Conservation (phyloP, 2,888 invertebrate genomes). For the Drosophila lutescens region DNA sequence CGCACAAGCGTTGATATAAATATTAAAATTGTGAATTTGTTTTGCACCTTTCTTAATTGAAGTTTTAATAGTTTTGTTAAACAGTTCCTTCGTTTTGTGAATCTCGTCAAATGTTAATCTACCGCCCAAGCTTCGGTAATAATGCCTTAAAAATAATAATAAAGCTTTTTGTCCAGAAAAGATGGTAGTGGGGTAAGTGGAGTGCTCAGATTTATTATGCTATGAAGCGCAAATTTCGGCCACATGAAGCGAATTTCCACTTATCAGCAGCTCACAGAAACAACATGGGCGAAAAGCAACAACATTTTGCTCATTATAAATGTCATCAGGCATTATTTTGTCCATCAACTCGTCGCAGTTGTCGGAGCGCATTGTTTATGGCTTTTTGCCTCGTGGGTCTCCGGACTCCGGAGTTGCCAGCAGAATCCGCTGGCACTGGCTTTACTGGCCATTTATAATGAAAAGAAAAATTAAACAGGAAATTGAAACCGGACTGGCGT, state of each 20-base stretch:
- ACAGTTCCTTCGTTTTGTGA: not conserved
- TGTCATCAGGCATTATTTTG: constrained; percentile 74
- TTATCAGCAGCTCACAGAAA: constrained; percentile 18
- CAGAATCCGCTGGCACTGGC: constrained; percentile 3
- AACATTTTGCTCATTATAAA: constrained; percentile 73
- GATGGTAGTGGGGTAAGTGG: not conserved
- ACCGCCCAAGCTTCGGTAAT: not conserved
- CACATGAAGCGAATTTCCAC: constrained; percentile 34
- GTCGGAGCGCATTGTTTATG: constrained; percentile 61
- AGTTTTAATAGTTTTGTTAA: too few species aligned
- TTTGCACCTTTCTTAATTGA: too few species aligned
- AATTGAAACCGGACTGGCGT: constrained; percentile 76
- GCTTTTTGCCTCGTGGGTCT: constrained; percentile 25
- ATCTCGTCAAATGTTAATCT: not conserved
- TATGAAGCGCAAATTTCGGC: constrained; percentile 41
- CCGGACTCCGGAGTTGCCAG: not conserved
- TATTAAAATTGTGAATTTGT: too few species aligned
- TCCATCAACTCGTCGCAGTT: constrained; percentile 66
- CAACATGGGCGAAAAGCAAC: constrained; percentile 24
- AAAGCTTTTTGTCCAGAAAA: not conserved
- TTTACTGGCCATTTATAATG: constrained; percentile 65
- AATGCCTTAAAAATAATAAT: constrained; percentile 7
- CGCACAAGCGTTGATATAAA: not conserved
- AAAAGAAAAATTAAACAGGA: constrained; percentile 71
- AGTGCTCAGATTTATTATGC: constrained; percentile 55